Base-by-base conservation (phyloP, 2,113 vertebrate species). In the Phocoena sinus region DNA sequence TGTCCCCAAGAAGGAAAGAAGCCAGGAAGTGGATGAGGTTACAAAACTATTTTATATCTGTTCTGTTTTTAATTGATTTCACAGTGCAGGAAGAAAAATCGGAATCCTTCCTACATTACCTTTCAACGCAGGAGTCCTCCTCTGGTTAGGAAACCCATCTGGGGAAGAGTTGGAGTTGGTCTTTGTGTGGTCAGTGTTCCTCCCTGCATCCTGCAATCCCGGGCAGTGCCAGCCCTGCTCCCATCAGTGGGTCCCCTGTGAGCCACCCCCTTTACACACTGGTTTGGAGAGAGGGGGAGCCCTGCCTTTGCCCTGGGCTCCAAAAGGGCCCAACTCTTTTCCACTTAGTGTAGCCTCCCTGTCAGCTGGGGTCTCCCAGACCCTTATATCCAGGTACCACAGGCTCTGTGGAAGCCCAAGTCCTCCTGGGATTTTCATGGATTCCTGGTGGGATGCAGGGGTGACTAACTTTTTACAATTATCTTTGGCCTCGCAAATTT, bases 31-130 rank as follows among this genome's bases (percentile, higher is more conserved):
- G 92, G 96, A 97, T 93, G 96, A 96, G 91, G 96, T 97, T 96
- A 97, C 89, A 96, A 95, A 97, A 95, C 68, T 92, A 65, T 94
- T 98, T 97, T 94, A 90, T 81, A 95, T 96, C 83, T 87, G n/a
- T 98, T 86, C 95, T 98, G 96, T 92, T 97, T 97, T 94, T 97
- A 98, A 98, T 95, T 97, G 95, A 96, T 98, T 98, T 97, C 93
- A 94, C 97, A 98, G 98, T 92, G 98, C 96, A 89, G 73, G 63
- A 96, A 92, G 60, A 67, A 93, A 96, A 95, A 83, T 74, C 21
- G 0, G 26, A 84, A 89, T 94, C 73, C 76, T 96, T 96, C 74
- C 92, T 95, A 96, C 91, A 70, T 84, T 94, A 95, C 92, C 74
- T 96, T 94, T 93, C 74, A 31, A 80, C 7, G 31, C 11, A 5